These are phyloP conservation scores for Chloebia gouldiae DNA, from an alignment of 2,113 vertebrate genomes.

Conservation along the genomic window DNA sequence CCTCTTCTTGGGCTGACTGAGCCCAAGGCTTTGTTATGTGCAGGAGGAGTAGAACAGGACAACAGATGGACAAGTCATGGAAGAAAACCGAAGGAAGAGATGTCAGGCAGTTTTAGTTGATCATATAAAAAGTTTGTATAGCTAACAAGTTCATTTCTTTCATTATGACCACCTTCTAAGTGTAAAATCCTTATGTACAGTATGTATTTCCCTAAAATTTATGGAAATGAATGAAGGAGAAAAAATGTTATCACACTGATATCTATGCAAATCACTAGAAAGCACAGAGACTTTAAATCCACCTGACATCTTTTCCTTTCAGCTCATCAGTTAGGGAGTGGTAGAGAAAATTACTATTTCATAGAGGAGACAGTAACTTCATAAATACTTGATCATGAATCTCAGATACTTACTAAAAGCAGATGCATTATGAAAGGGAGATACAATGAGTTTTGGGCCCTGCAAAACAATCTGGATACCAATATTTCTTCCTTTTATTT, in stretches of 20 bases:
- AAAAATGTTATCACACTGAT: background rate
- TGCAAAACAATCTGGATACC: background rate
- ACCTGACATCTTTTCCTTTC: background rate
- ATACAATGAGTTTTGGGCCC: background rate
- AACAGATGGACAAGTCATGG: background rate
- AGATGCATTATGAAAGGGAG: background rate
- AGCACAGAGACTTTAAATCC: background rate
- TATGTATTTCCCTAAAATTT: background rate
- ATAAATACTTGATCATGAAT: background rate
- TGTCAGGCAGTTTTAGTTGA: background rate
- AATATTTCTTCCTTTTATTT: background rate
- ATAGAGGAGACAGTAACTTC: background rate
- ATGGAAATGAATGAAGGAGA: background rate
- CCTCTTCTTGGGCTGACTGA: background rate
- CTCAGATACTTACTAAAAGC: background rate
- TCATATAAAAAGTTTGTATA: background rate
- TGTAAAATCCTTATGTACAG: background rate
- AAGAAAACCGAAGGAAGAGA: background rate
- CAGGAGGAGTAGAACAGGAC: background rate
- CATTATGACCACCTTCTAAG: background rate
- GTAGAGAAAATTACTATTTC: background rate
- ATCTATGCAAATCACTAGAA: background rate
- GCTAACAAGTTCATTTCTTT: background rate
- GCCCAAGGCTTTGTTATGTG: background rate
- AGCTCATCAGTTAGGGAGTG: background rate